phyloP scores from a whole-genome alignment of 1,140 invertebrate genomes.

The Agrypnia vestita region DNA sequence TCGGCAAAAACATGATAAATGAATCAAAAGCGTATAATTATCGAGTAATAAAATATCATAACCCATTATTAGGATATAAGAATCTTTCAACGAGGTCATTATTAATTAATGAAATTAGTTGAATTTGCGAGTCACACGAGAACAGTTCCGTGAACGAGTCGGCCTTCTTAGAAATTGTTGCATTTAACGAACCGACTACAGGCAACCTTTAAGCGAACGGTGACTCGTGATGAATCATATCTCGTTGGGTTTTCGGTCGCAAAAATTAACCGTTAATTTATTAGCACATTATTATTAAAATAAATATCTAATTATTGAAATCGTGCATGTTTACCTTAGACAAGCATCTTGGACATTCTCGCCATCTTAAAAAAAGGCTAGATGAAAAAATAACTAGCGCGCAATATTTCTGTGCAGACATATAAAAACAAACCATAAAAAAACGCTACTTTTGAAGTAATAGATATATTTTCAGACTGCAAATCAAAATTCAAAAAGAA shows the following conservation, averaged over 20 bases:
- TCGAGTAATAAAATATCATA: constrained; percentile 41
- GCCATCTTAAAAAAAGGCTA: no score
- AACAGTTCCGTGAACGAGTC: constrained; percentile 16
- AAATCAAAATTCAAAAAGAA: no score
- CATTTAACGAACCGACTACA: not conserved
- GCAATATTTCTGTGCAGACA: no score
- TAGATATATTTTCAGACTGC: no score
- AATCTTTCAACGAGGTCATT: constrained; percentile 21
- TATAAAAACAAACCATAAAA: no score
- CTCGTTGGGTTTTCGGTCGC: not conserved
- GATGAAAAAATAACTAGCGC: no score
- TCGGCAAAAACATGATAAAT: constrained; percentile 37
- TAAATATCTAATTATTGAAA: no score
- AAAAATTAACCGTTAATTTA: no score
- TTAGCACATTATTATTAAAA: no score
- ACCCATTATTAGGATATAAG: constrained; percentile 37
- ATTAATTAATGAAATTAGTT: constrained; percentile 38
- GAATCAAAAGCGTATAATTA: constrained; percentile 36
- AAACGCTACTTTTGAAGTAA: no score
- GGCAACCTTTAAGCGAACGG: constrained; percentile 13
- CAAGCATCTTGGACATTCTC: no score
- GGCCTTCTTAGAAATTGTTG: not conserved
- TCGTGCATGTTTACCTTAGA: no score
- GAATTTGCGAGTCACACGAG: constrained; percentile 27
- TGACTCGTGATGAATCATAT: constrained; percentile 33